phyloP scores from a whole-genome alignment of 2,113 vertebrate species.

The Odocoileus virginianus region DNA sequence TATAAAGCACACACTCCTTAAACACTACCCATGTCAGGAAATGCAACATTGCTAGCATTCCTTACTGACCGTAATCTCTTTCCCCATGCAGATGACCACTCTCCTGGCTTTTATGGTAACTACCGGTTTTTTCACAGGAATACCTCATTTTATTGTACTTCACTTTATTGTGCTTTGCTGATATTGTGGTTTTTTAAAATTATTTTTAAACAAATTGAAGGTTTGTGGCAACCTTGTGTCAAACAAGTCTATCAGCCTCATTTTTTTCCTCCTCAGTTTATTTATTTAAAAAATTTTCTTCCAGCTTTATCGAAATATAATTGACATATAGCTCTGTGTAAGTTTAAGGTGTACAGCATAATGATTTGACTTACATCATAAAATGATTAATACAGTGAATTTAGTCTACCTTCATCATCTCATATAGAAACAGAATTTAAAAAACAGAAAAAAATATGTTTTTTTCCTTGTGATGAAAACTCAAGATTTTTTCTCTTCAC shows the following conservation, averaged over 20 bases:
- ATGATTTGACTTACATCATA: neutral
- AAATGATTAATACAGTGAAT: neutral
- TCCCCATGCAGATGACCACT: neutral
- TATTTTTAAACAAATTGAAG: neutral
- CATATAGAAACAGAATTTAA: neutral
- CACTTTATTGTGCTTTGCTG: neutral
- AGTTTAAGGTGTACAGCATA: neutral
- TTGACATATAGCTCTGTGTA: neutral
- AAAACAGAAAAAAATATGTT: neutral
- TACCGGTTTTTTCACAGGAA: neutral
- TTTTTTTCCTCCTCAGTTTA: neutral
- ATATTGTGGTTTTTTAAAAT: accelerated
- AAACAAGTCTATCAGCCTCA: neutral
- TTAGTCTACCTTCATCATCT: neutral
- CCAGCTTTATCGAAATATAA: neutral
- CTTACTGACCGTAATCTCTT: neutral
- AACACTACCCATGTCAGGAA: neutral
- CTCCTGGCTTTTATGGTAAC: neutral
- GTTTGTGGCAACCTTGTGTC: neutral
- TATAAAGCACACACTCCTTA: neutral
- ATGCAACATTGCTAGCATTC: neutral
- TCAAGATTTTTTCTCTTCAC: neutral
- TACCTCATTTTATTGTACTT: neutral
- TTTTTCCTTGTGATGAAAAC: neutral
- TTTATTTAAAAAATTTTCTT: neutral